Evolutionary conservation across 2,113 vertebrate species (phyloP).

Genomic region (Trichechus manatus): DNA sequence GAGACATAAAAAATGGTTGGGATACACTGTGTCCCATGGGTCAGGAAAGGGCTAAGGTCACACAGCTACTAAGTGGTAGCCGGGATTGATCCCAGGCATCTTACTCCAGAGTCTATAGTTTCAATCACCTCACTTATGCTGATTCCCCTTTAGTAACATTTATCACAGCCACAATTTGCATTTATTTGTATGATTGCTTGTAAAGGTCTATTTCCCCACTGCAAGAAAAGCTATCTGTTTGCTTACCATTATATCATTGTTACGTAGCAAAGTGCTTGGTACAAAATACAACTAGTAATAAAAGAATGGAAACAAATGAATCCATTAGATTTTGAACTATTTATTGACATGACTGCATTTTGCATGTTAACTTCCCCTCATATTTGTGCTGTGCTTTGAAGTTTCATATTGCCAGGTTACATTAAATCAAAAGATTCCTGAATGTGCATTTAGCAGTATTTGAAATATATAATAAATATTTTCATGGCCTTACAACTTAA

Average conservation of each 20-base stretch:
- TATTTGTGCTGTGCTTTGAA: not conserved
- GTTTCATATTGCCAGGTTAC: not conserved
- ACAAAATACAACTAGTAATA: not conserved
- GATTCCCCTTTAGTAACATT: not conserved
- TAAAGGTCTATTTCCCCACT: not conserved
- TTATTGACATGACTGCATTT: not conserved
- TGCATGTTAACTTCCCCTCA: not conserved
- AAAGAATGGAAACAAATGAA: conserved; percentile 15
- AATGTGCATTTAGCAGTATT: conserved; percentile 6
- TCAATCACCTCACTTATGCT: not conserved
- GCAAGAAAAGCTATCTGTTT: not conserved
- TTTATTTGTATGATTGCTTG: not conserved
- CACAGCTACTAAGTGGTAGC: not conserved
- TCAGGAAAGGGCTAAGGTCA: not conserved
- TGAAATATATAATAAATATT: conserved; percentile 65
- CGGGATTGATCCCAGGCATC: not conserved
- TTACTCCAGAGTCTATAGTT: not conserved
- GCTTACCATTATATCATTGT: not conserved
- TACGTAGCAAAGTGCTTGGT: not conserved
- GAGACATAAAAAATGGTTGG: too few relatives aligned
- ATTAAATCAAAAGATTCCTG: conserved; percentile 34
- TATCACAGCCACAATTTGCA: not conserved
- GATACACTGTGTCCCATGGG: too few relatives aligned
- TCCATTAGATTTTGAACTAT: not conserved
- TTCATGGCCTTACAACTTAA: conserved; percentile 60